Evolutionary conservation across 2,888 invertebrate genomes (phyloP).

Genomic region (Ornithoptera priamus): DNA sequence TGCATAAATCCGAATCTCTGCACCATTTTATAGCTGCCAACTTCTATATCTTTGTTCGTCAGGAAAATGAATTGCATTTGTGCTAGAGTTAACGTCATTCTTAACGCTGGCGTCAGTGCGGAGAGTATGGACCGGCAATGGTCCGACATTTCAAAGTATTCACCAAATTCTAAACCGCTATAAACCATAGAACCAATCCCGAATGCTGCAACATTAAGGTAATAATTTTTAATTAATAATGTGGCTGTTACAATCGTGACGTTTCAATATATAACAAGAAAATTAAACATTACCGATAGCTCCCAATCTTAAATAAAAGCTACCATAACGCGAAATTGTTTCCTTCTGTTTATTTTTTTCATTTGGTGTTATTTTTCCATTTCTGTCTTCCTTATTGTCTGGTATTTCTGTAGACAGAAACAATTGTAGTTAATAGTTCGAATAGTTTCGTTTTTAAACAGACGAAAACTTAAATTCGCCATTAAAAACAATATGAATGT

Average conservation of each 20-base stretch:
- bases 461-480: constrained; percentile 40
- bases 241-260: not conserved
- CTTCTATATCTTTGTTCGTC: constrained; percentile 86
- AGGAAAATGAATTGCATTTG: constrained; percentile 97
- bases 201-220: constrained; percentile 52
- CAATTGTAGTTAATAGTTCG: constrained; percentile 22
- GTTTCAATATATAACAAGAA: not conserved
- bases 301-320: constrained; percentile 92
- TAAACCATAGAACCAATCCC: constrained; percentile 86
- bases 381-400: constrained; percentile 61
- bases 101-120: constrained; percentile 90
- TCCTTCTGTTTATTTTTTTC: constrained; percentile 66
- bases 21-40: constrained; percentile 84
- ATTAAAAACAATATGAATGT: constrained; percentile 58
- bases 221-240: not conserved
- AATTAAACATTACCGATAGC: constrained; percentile 82
- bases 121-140: constrained; percentile 82
- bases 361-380: constrained; percentile 54
- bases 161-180: constrained; percentile 85
- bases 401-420: constrained; percentile 44
- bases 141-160: constrained; percentile 86
- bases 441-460: constrained; percentile 37
- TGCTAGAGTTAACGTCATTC: constrained; percentile 90
- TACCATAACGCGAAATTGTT: constrained; percentile 84
- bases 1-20: constrained; percentile 96